Base-by-base conservation (phyloP, 2,888 invertebrate genomes). In the Gastracanthus pulcherrimus region DNA sequence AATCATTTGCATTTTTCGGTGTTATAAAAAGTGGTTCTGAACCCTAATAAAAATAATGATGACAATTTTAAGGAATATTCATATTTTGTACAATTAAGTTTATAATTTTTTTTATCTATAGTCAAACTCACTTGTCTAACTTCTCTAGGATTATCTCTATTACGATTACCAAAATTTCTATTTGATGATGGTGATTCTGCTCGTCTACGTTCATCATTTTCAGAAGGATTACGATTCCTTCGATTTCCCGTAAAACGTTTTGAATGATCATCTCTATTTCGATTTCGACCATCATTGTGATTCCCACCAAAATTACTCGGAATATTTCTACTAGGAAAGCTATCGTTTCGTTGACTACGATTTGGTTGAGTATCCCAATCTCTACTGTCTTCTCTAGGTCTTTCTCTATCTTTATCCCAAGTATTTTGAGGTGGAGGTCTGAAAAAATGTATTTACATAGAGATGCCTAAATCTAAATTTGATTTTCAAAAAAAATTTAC, bases 21-120 rank as follows among this genome's bases (percentile, higher is more conserved):
- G 94, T 93, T 88, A 93, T 92, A 84, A 93, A 93, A 86, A 95
- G 93, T 78, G 95, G 94, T 90, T 95, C 95, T 48, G 95, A 95
- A 81, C 94, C 93, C 92, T 95, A 85, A 90, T 89, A 60, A 79
- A 26, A 16, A 51, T 29, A 26, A 48, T 1, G 16, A 48, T 16
- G 19, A 34, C 31, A n/a, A 45, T 62, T 60, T 69, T 38, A 3
- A 60, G 11, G n/a, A 55, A 55, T 16, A 23, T 23, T 9, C 19
- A 55, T 23, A 66, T 34, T 45, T 45, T 31, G 34, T 11, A 16
- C 13, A 51, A 58, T 26, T n/a, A 0, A 19, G 60, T 13, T 48
- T 29, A 41, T 16, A 9, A 60, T 60, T 9, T 31, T 58, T 19
- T 3, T 48, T 23, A 55, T 26, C 45, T 62, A 58, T 23, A 69